Percentiles rank a stretch among this genome's conserved stretches.
These are phyloP conservation scores for Melanostoma scalare DNA, from an alignment of 2,888 invertebrate species.

Conservation along the genomic window DNA sequence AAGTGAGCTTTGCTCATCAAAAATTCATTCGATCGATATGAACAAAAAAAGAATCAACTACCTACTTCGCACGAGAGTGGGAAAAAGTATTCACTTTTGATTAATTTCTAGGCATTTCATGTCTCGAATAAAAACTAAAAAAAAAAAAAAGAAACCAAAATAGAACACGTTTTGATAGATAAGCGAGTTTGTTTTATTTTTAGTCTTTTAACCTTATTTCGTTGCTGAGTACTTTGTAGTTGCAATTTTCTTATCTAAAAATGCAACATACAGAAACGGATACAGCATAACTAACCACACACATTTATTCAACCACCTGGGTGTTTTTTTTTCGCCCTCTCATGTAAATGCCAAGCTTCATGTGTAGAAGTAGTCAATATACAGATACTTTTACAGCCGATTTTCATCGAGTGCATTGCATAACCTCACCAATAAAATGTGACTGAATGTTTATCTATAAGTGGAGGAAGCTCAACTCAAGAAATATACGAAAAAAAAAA, in stretches of 20 bases:
- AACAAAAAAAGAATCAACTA: constrained; percentile 5
- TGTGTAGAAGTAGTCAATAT: neutral
- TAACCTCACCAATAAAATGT: constrained; percentile 27
- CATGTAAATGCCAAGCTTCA: too few relatives aligned
- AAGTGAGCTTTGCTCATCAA: constrained; percentile 38
- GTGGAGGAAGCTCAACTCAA: neutral
- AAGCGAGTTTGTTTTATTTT: constrained; percentile 49
- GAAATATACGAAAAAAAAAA: too few relatives aligned
- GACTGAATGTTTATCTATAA: constrained; percentile 19
- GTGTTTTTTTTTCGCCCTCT: neutral
- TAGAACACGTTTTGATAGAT: constrained; percentile 36
- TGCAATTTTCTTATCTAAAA: constrained; percentile 60
- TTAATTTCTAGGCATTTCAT: constrained; percentile 57
- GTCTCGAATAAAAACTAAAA: constrained; percentile 17
- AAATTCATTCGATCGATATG: constrained; percentile 61
- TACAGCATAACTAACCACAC: constrained; percentile 31
- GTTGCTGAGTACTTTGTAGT: constrained; percentile 30
- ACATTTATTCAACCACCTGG: constrained; percentile 50
- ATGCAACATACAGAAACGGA: constrained; percentile 39
- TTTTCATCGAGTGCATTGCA: constrained; percentile 41
- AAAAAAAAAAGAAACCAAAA: neutral
- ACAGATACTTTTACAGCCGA: neutral
- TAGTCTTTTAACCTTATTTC: constrained; percentile 63
- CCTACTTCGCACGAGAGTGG: neutral
- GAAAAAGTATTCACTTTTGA: constrained; percentile 35